Evolutionary conservation across 1,140 invertebrate genomes (phyloP).

Genomic region (Nautilus pompilius): DNA sequence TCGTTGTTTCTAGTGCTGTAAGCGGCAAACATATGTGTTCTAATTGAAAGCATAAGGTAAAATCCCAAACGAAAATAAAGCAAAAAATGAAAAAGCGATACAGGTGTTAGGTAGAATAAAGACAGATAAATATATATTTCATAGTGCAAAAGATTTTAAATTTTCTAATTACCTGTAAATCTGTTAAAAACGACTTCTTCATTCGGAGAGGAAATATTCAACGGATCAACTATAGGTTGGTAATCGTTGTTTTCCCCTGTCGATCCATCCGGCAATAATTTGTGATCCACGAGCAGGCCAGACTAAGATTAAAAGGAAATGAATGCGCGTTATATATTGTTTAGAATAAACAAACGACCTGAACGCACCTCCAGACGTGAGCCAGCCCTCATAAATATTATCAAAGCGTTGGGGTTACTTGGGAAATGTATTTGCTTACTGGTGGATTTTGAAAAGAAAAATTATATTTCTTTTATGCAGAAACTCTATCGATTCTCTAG

Average conservation of each 20-base stretch:
- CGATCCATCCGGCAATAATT: neutral
- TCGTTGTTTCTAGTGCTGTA: no score
- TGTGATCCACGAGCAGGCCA: constrained; percentile 2
- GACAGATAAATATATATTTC: no score
- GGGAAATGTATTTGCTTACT: no score
- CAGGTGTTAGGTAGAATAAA: no score
- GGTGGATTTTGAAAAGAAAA: neutral
- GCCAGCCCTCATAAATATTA: neutral
- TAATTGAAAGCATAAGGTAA: no score
- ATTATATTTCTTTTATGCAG: neutral
- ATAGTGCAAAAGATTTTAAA: no score
- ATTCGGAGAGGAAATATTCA: neutral
- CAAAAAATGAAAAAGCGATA: no score
- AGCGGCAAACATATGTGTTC: no score
- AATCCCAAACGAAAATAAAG: no score
- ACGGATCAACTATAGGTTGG: neutral
- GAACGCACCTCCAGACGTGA: neutral
- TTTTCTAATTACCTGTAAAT: neutral
- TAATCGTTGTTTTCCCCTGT: neutral
- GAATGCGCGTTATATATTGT: neutral
- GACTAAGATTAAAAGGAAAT: neutral
- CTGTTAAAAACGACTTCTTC: neutral
- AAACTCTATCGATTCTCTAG: neutral
- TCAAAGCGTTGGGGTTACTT: no score
- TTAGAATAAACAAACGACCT: neutral